Evolutionary conservation across 2,888 invertebrate species (phyloP), one percentile per base, ranked within the genome.

Genomic region (Leptogaster cylindrica): DNA sequence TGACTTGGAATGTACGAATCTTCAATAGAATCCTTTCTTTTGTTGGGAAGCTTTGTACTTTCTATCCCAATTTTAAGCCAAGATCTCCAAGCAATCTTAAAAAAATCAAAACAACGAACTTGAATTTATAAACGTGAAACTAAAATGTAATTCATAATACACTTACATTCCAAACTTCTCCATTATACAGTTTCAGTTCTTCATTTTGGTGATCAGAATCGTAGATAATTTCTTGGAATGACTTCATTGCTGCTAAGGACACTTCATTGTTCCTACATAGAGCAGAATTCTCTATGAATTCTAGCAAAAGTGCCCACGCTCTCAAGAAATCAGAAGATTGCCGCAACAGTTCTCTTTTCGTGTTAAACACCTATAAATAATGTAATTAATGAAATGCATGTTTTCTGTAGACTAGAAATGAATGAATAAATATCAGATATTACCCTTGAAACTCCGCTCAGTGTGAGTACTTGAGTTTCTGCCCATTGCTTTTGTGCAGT

Each of bases 401-500:
- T 33, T 7, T 8, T 31, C 2, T 33, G 33, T n/a, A 33, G 8
- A 33, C 1, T 10, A 33, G 2, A 33, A n/a, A n/a, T n/a, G n/a
- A n/a, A n/a, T n/a, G n/a, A n/a, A n/a, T n/a, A n/a, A n/a, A n/a
- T n/a, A n/a, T n/a, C n/a, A n/a, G n/a, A n/a, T n/a, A n/a, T 28
- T 61, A 61, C 61, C 31, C 61, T 61, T 14, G 61, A 94, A 16
- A 97, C 96, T 0, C 97, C 97, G 2, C 93, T 93, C 10, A 95
- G 80, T 0, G 94, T 93, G 69, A 95, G 80, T 36, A 93, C 96
- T 84, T 96, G 94, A 0, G 98, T 98, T 82, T 98, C 97, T 0
- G 97, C 96, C 97, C 97, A 98, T 77, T 98, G 98, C 76, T 98
- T 98, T 81, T 97, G 96, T 51, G 97, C 97, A 0, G 99, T 99